These are phyloP conservation scores for Anisognathus igniventris DNA, from an alignment of 2,797 vertebrate species.

Conservation along the genomic window DNA sequence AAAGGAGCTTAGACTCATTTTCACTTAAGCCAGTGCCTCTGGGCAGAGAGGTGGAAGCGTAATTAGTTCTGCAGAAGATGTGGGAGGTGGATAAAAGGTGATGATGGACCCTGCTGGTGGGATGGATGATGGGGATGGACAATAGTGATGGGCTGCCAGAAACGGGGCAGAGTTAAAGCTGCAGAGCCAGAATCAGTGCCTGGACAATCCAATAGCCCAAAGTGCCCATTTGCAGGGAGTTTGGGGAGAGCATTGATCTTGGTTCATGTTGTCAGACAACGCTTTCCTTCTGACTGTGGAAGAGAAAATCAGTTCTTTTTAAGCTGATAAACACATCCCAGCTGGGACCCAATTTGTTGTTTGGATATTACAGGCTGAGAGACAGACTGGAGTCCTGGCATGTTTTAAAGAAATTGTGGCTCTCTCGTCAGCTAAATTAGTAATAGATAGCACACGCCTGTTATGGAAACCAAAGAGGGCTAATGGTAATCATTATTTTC, in stretches of 20 bases:
- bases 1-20: conserved; percentile 1
- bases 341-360: conserved; percentile 54
- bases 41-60: neutral
- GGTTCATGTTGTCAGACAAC: neutral
- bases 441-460: conserved; percentile 12
- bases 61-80: neutral
- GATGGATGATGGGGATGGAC: neutral
- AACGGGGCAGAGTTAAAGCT: neutral
- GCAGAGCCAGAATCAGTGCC: neutral
- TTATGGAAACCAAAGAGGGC: neutral
- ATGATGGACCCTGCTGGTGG: neutral
- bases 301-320: conserved; percentile 26
- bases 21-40: conserved; percentile 1
- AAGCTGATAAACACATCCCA: conserved; percentile 38
- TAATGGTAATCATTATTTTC: neutral
- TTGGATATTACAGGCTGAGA: conserved; percentile 43
- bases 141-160: neutral
- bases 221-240: neutral
- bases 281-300: neutral
- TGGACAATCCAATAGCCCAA: neutral
- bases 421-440: conserved; percentile 33
- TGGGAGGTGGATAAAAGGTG: neutral
- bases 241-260: neutral
- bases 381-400: conserved; percentile 50
- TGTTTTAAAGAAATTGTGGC: conserved; percentile 31